Evolutionary conservation across 2,113 vertebrate genomes (phyloP), one percentile per base, ranked within the genome.

Genomic region (Cebidichthys violaceus): DNA sequence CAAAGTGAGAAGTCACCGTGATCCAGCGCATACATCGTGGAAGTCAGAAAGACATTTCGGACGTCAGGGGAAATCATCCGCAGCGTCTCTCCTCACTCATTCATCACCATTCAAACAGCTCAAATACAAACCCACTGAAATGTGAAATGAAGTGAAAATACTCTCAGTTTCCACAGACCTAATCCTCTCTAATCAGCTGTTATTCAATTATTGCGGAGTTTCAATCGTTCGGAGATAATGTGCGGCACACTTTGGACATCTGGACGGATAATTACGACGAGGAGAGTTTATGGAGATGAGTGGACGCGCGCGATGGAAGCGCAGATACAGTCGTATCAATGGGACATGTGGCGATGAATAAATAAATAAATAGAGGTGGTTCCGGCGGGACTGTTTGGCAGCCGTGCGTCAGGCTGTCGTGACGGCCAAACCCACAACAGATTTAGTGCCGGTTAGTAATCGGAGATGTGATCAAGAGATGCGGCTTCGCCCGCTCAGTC

Each of bases 281-380:
- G 96, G 95, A 96, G 96, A 96, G 96, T 97, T 96, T 97, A 97
- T 98, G 97, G 96, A 97, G 97, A 98, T 97, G 96, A 97, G 95
- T 86, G 90, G 96, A 96, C 95, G 95, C 94, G 92, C 91, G 29
- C 70, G 92, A 93, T 95, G 93, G 94, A 90, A 86, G 92, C 85
- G 78, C 74, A 86, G 90, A 93, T 88, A 84, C 29, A 22, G 88
- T 85, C 82, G 75, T 81, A 83, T 93, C 87, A 90, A 66, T 86
- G 85, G 91, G 90, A 84, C 94, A 93, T 93, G 94, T 92, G 93
- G 87, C 33, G 91, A 91, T 93, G 95, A 91, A 95, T 95, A 93
- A 91, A 94, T 90, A 93, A 91, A 93, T 72, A 82, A 79, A 61
- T 61, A 86, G 6, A 14, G 78, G 33, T 75, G 59, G 87, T 59